These are phyloP conservation scores for Tachycineta bicolor DNA, from an alignment of 2,113 vertebrate species.

Conservation along the genomic window DNA sequence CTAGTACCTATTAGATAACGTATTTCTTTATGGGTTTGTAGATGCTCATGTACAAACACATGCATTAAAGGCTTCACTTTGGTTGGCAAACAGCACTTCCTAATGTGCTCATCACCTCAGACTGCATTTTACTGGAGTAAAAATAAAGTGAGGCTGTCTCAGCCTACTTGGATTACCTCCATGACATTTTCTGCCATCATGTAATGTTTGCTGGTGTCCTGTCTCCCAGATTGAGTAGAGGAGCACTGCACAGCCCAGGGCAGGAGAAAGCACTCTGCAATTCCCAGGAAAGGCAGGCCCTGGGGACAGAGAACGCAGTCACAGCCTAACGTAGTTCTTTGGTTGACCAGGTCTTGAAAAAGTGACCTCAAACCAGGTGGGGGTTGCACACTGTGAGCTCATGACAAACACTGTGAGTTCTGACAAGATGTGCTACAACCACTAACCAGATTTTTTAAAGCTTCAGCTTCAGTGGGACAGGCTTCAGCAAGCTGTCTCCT, in stretches of 20 bases:
- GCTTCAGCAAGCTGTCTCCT: neutral
- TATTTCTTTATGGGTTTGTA: neutral
- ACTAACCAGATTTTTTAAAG: neutral
- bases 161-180: neutral
- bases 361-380: neutral
- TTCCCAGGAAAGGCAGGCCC: neutral
- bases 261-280: neutral
- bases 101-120: neutral
- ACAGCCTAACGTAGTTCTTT: neutral
- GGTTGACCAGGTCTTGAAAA: neutral
- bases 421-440: neutral
- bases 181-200: neutral
- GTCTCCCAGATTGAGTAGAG: neutral
- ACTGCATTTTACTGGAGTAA: neutral
- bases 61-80: neutral
- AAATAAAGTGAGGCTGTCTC: neutral
- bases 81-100: neutral
- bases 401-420: neutral
- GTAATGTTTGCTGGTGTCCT: neutral
- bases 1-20: neutral
- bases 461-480: neutral
- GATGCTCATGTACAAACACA: neutral
- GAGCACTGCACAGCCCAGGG: neutral
- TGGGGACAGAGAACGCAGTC: neutral
- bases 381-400: neutral